Evolutionary conservation across 2,113 vertebrate genomes (phyloP).

Genomic region (Albula glossodonta): DNA sequence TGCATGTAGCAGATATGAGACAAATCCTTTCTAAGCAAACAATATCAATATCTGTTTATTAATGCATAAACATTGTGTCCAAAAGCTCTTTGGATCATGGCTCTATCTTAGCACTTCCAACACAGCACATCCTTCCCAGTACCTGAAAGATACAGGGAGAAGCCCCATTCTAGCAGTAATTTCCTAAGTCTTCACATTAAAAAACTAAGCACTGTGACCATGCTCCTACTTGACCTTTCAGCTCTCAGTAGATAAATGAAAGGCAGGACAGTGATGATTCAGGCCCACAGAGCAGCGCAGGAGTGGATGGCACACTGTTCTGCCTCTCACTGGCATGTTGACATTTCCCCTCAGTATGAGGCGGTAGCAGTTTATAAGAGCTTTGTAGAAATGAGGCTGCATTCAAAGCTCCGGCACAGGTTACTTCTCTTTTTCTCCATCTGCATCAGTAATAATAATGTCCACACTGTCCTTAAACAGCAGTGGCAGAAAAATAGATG

Average conservation of each 20-base stretch:
- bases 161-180: constrained; percentile 29
- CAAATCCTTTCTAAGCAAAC: no score
- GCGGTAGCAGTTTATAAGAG: constrained; percentile 60
- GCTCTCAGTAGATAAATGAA: constrained; percentile 57
- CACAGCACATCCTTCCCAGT: not conserved
- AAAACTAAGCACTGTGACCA: constrained; percentile 44
- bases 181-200: constrained; percentile 52
- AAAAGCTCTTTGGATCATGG: no score
- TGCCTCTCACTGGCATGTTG: constrained; percentile 45
- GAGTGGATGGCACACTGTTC: not conserved
- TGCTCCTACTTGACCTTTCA: constrained; percentile 65
- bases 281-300: not conserved
- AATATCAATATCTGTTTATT: no score
- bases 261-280: constrained; percentile 42
- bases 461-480: constrained; percentile 15
- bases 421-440: constrained; percentile 46
- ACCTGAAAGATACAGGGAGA: not conserved
- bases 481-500: not conserved
- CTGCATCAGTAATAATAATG: constrained; percentile 41
- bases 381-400: constrained; percentile 50
- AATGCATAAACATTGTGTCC: no score
- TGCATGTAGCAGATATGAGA: not conserved
- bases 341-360: constrained; percentile 50
- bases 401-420: constrained; percentile 59
- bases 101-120: not conserved